phyloP scores from a whole-genome alignment of 1,140 invertebrate genomes.

The Brachionus sp. region DNA sequence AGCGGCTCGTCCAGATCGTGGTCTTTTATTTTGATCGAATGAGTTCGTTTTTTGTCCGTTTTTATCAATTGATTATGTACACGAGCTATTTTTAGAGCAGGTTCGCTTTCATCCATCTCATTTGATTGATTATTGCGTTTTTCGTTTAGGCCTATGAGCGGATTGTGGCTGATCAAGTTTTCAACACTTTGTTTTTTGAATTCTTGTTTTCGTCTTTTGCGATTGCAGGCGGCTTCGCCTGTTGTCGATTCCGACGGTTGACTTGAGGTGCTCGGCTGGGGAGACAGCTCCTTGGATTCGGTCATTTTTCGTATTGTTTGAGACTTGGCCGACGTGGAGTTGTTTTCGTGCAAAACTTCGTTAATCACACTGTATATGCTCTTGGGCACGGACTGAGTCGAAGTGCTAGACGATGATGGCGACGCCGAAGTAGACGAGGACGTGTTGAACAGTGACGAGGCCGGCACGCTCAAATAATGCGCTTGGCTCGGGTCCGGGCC shows the following conservation, averaged over 20 bases:
- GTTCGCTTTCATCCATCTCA: not conserved
- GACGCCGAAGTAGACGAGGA: constrained; percentile 2
- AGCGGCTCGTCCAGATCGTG: not conserved
- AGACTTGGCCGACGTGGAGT: not conserved
- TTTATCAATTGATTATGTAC: constrained; percentile 19
- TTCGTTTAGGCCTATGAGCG: not conserved
- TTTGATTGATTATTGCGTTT: not conserved
- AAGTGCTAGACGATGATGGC: not conserved
- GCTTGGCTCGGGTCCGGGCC: not conserved
- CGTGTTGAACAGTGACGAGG: not conserved
- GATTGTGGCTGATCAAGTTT: not conserved
- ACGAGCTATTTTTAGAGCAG: not conserved
- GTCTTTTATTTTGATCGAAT: constrained; percentile 16
- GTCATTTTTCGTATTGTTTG: constrained; percentile 23
- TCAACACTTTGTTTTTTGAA: constrained; percentile 20
- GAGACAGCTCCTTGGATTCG: not conserved
- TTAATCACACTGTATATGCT: not conserved
- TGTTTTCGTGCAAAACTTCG: not conserved
- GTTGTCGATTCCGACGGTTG: not conserved
- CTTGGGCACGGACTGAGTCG: constrained; percentile 1
- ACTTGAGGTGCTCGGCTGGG: not conserved
- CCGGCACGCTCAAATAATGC: not conserved
- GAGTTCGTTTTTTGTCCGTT: constrained; percentile 13
- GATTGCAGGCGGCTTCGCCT: not conserved
- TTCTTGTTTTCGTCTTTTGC: constrained; percentile 29